These are phyloP conservation scores for Zoanthus gigantus DNA, from an alignment of 92 coral and sea anemone genomes.

Conservation along the genomic window DNA sequence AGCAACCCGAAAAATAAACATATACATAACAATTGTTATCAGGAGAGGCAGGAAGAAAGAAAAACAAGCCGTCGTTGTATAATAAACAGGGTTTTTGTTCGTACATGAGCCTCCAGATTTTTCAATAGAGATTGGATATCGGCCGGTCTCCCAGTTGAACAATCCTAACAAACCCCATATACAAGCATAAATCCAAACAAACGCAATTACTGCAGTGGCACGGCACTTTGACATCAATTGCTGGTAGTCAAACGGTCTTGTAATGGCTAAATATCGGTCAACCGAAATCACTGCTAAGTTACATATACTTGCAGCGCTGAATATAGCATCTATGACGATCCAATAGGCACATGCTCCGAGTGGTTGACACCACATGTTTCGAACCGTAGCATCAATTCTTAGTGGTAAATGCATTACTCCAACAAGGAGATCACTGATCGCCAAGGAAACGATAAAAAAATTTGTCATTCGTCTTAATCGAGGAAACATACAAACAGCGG, in stretches of 20 bases:
- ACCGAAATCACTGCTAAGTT: slow-evolving; percentile 90
- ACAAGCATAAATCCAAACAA: slow-evolving; percentile 86
- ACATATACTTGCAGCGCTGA: slow-evolving; percentile 89
- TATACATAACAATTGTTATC: slow-evolving; percentile 52
- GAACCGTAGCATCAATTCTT: slow-evolving; percentile 76
- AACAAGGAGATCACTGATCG: slow-evolving; percentile 87
- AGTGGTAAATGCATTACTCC: slow-evolving; percentile 83
- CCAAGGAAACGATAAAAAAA: slow-evolving; percentile 92
- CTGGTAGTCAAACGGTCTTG: slow-evolving; percentile 87
- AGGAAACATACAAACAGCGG: slow-evolving; percentile 80
- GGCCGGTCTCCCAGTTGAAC: slow-evolving; percentile 70
- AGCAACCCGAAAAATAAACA: slow-evolving; percentile 60
- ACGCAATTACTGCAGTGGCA: slow-evolving; percentile 75
- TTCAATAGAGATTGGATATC: slow-evolving; percentile 17
- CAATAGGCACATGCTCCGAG: slow-evolving; percentile 76
- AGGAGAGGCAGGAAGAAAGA: slow-evolving; percentile 65
- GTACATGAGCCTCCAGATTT: not conserved
- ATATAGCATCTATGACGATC: slow-evolving; percentile 79
- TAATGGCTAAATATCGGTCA: slow-evolving; percentile 93
- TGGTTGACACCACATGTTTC: slow-evolving; percentile 82
- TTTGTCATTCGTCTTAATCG: slow-evolving; percentile 89
- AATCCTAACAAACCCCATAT: slow-evolving; percentile 85
- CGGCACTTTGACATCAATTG: slow-evolving; percentile 79
- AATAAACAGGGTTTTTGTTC: slow-evolving; percentile 53
- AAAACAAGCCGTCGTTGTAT: slow-evolving; percentile 53